phyloP scores from a whole-genome alignment of 2,113 vertebrate species.

The Sula dactylatra region DNA sequence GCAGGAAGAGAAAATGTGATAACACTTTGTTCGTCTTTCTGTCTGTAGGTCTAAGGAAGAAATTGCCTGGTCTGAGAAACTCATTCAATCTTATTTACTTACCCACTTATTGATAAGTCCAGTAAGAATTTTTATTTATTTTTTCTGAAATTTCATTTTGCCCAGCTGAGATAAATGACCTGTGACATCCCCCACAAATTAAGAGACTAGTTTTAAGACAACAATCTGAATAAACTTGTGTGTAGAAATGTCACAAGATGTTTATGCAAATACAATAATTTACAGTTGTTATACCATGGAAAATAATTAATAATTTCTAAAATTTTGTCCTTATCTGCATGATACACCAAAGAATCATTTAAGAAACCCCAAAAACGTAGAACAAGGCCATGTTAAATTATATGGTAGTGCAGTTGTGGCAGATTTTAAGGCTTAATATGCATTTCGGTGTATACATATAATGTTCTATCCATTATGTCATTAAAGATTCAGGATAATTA shows the following conservation, averaged over 20 bases:
- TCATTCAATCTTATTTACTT: not conserved
- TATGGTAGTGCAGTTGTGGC: not conserved
- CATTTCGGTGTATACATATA: not conserved
- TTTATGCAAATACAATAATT: not conserved
- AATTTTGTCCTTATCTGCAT: not conserved
- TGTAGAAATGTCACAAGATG: not conserved
- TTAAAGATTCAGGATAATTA: conserved; percentile 10
- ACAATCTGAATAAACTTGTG: not conserved
- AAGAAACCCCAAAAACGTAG: not conserved
- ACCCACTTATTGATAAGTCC: not conserved
- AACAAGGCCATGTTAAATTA: not conserved
- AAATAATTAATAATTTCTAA: not conserved
- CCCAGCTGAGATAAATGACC: not conserved
- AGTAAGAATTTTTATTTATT: not conserved
- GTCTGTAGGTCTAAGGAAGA: not conserved
- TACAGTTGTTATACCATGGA: not conserved
- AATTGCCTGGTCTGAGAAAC: not conserved
- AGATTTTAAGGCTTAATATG: not conserved
- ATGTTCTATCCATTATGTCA: not conserved
- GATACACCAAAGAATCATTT: not conserved
- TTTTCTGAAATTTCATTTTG: not conserved
- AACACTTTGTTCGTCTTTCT: not conserved
- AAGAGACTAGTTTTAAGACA: not conserved
- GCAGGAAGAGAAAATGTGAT: not conserved
- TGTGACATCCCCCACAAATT: not conserved